Base-by-base conservation (phyloP, 2,113 vertebrate genomes). In the Gymnogyps californianus region DNA sequence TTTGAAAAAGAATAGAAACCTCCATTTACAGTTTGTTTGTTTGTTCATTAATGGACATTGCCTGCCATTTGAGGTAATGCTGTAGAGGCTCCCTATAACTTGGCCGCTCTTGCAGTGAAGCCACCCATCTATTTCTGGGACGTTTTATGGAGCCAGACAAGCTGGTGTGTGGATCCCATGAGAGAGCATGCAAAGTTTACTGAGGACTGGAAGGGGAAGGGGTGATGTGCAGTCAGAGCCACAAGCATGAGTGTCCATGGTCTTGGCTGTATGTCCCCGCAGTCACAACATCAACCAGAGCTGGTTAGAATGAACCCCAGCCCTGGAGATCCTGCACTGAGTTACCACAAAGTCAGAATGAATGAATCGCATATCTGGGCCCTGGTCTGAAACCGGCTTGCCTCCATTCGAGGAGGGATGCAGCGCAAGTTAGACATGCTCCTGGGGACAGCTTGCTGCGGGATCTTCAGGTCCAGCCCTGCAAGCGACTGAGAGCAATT, bases 371-470 rank as follows among this genome's bases (percentile, higher is more conserved):
- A 1, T 61, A 14, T 8, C 36, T 59, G 24, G 18, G 10, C 29
- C 58, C 38, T 58, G 38, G 7, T 61, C 12, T 54, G 54, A 84
- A 74, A 47, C 11, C 34, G 31, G 6, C 19, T 78, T 65, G 64
- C 7, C 11, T 69, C 28, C 55, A 9, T 10, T 10, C 0, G 0
- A 55, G 44, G 47, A 84, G 20, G 34, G 42, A 32, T 25, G 38
- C 28, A 49, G 7, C 9, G 21, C 31, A 51, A 59, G 16, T 40
- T 28, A 34, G n/a, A 26, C 19, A 6, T 1, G 8, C 10, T 40
- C 38, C 19, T 13, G 25, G 11, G 25, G 44, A 54, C 9, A 62
- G 28, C 21, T 90, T 47, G 24, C 40, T 67, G 25, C 1, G 18
- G 29, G 10, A 34, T 32, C 47, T 87, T 40, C 82, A 67, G 34